Evolutionary conservation across 2,113 vertebrate species (phyloP).

Genomic region (Acanthochromis polyacanthus): DNA sequence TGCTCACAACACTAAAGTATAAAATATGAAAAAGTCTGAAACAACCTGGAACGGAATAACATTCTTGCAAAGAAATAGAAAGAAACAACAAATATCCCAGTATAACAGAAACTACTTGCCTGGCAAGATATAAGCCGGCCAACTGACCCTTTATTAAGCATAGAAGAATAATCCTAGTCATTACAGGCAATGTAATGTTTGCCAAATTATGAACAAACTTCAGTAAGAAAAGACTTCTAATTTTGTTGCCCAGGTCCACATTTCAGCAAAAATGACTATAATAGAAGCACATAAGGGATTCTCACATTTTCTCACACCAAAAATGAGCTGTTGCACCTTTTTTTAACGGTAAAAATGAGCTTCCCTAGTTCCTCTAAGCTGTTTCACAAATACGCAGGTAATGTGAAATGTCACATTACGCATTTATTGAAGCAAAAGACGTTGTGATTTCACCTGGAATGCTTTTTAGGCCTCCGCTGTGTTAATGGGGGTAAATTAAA

Average conservation of each 20-base stretch:
- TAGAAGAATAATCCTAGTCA: too few relatives aligned
- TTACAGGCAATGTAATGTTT: too few relatives aligned
- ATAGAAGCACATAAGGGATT: conserved; percentile 6
- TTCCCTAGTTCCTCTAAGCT: neutral
- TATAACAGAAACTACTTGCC: too few relatives aligned
- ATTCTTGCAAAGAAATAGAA: too few relatives aligned
- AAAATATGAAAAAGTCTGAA: too few relatives aligned
- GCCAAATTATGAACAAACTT: too few relatives aligned
- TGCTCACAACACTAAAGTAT: too few relatives aligned
- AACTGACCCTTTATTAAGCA: too few relatives aligned
- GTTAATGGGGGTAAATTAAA: conserved; percentile 27
- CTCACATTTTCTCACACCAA: conserved; percentile 13
- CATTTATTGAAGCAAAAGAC: conserved; percentile 47
- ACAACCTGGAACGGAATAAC: too few relatives aligned
- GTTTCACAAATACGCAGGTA: conserved; percentile 25
- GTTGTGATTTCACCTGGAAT: conserved; percentile 28
- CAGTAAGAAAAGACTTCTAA: too few relatives aligned
- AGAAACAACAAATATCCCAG: too few relatives aligned
- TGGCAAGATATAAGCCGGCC: too few relatives aligned
- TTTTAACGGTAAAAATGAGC: neutral
- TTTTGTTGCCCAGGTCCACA: neutral
- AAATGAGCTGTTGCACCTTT: conserved; percentile 3
- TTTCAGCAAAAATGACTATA: conserved; percentile 1
- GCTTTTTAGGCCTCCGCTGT: conserved; percentile 8
- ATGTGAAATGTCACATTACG: conserved; percentile 49